Percentiles rank a stretch among this genome's conserved stretches.
These are phyloP conservation scores for Tromatobia lineatoria DNA, from an alignment of 2,888 invertebrate genomes.

Conservation along the genomic window DNA sequence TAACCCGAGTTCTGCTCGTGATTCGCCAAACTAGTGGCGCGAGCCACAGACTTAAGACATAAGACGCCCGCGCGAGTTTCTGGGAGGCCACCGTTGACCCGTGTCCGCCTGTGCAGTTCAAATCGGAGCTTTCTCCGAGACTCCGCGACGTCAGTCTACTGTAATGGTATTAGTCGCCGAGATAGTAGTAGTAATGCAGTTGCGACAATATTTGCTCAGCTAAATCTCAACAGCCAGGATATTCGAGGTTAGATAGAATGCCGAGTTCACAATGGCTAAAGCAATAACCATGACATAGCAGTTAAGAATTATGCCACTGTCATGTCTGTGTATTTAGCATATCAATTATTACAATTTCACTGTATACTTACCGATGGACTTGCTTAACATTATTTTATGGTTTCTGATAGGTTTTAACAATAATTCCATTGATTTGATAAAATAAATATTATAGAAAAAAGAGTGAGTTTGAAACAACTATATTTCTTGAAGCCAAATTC, in stretches of 20 bases:
- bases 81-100: conserved; percentile 17
- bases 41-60: background rate
- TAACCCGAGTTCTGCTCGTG: background rate
- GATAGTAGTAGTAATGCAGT: background rate
- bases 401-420: too few relatives aligned
- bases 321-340: too few relatives aligned
- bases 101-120: conserved; percentile 31
- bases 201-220: conserved; percentile 13
- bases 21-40: background rate
- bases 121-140: conserved; percentile 37
- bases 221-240: background rate
- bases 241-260: background rate
- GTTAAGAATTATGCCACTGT: background rate
- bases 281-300: conserved; percentile 5
- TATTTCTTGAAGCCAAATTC: too few relatives aligned
- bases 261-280: background rate
- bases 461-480: too few relatives aligned
- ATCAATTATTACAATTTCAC: too few relatives aligned
- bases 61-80: background rate
- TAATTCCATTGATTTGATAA: too few relatives aligned
- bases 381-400: too few relatives aligned
- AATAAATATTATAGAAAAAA: too few relatives aligned
- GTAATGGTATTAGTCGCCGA: background rate
- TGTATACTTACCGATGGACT: too few relatives aligned
- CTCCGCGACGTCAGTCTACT: background rate